Percentiles rank a stretch among this genome's conserved stretches.
Conservation (phyloP, 2,113 vertebrate genomes). For the Dasyprocta punctata region DNA sequence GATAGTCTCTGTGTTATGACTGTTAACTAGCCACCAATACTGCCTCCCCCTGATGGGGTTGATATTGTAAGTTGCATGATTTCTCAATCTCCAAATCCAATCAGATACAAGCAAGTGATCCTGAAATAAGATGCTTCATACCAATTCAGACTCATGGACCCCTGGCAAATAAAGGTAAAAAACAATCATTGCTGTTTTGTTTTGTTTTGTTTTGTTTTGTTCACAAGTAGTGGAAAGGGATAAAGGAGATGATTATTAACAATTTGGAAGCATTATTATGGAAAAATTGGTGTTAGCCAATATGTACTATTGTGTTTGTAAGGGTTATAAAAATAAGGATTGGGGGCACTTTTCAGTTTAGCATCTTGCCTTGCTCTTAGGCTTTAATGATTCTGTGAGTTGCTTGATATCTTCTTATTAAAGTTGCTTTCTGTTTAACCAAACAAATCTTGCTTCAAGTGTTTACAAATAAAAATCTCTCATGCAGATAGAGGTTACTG, state of each 20-base stretch:
- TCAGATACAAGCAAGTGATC: too few relatives aligned
- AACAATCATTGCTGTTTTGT: rapidly evolving
- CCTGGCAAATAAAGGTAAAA: background rate
- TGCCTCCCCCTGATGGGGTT: too few relatives aligned
- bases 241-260: background rate
- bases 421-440: slow-evolving; percentile 41
- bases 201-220: background rate
- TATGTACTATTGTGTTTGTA: background rate
- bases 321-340: slow-evolving; percentile 15
- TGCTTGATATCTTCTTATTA: slow-evolving; percentile 30
- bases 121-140: background rate
- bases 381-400: slow-evolving; percentile 27
- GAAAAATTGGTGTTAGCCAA: background rate
- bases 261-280: background rate
- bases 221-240: background rate
- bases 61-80: background rate
- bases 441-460: slow-evolving; percentile 36
- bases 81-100: background rate
- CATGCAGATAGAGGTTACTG: background rate
- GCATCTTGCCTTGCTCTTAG: background rate
- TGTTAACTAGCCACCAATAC: background rate
- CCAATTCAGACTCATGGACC: rapidly evolving
- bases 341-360: slow-evolving; percentile 17
- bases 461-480: background rate
- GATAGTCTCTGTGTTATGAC: background rate